Conservation (phyloP, 2,113 vertebrate species). For the Scartelaos histophorus region DNA sequence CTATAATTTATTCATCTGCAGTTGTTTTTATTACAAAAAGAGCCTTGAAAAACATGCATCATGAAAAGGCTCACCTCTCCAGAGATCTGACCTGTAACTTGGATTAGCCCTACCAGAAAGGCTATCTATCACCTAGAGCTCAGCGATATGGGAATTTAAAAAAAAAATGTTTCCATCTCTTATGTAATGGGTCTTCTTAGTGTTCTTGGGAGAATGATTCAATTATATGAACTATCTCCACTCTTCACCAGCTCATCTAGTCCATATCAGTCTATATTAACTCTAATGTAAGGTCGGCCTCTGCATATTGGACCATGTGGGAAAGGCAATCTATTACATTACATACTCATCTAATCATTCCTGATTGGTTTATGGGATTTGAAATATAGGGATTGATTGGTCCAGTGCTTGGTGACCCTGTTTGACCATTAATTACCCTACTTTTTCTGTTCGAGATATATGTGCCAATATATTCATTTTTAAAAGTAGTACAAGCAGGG, state of each 20-base stretch:
- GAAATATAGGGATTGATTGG: not conserved
- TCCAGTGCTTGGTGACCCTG: not conserved
- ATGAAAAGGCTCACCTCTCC: too few species aligned
- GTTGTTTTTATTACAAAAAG: too few species aligned
- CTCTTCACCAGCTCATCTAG: constrained; percentile 7
- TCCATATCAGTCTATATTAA: constrained; percentile 20
- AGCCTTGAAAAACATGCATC: too few species aligned
- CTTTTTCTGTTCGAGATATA: not conserved
- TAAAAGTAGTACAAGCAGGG: not conserved
- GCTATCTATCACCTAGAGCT: too few species aligned
- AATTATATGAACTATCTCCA: constrained; percentile 14
- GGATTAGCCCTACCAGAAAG: too few species aligned
- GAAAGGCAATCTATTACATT: not conserved
- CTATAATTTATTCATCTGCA: too few species aligned
- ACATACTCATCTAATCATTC: not conserved
- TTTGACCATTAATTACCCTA: not conserved
- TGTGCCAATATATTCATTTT: not conserved
- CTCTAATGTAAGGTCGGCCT: not conserved
- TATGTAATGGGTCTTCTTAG: constrained; percentile 52
- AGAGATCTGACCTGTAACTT: too few species aligned
- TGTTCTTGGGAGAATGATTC: constrained; percentile 32
- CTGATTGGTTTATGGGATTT: not conserved
- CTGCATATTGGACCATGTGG: not conserved
- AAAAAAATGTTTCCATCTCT: constrained; percentile 4
- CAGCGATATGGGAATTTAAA: not conserved